Base-by-base conservation (phyloP, 1,140 invertebrate species). In the Trichonephila clavata region DNA sequence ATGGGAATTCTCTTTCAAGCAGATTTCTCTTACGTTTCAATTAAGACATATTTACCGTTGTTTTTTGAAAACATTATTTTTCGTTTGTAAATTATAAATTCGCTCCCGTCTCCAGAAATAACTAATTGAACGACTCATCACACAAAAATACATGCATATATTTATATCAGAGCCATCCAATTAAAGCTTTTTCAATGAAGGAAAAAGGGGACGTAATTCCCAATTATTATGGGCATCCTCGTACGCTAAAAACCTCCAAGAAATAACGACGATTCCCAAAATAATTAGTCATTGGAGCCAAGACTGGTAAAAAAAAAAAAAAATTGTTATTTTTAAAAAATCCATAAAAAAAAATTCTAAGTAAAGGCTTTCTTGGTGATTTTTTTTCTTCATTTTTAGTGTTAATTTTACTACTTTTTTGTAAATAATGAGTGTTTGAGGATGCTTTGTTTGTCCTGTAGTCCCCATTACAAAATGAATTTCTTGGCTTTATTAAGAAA, bases 401-500 rank as follows among this genome's bases (percentile, higher is more conserved):
- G 16, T 61, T 61, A 16, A 18, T 61, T 77, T 77, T 77, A 27
- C 4, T 32, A 3, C n/a, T 68, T 77, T 77, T 77, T 32, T 77
- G 68, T 24, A 84, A 87, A 61, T 87, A 87, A 87, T 87, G 86
- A 87, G 60, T 24, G 43, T 87, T 87, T 87, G 57, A 87, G 61
- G 14, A 87, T 18, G 57, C 86, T 65, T 43, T 61, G 81, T 84
- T 65, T 87, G 32, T 59, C 27, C 18, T 39, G 13, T 24, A 65
- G 24, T 43, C 61, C 24, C 57, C 24, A 87, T 65, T 63, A 87
- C 86, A 61, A 65, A 63, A 39, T 65, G 59, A 87, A 87, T 87
- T 87, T 65, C 86, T 87, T 87, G 61, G 5, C 60, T 65, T 84
- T 87, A 87, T 87, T 87, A 65, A 87, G 13, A 6, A 50, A 24